Percentiles rank a stretch among this genome's conserved stretches.
Conservation (phyloP, 2,113 vertebrate species). For the Ellobius talpinus region DNA sequence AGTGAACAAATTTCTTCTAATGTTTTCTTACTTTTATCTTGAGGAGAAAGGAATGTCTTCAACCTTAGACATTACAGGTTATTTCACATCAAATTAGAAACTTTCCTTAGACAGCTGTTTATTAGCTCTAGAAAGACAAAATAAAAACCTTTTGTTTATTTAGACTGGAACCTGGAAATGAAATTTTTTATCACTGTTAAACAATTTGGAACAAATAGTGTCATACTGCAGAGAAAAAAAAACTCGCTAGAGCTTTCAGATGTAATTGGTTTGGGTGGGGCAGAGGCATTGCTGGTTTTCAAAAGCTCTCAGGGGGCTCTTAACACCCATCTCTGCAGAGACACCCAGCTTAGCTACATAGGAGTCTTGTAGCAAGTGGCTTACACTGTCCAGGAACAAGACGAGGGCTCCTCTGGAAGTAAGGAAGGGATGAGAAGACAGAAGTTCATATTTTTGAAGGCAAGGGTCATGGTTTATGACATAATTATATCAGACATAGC, state of each 20-base stretch:
- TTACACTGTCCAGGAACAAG: neutral
- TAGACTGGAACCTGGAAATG: neutral
- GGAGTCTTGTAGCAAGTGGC: neutral
- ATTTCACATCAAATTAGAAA: conserved; percentile 33
- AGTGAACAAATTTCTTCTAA: neutral
- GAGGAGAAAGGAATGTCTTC: neutral
- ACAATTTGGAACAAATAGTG: neutral
- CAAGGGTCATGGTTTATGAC: neutral
- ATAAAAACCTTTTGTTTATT: neutral
- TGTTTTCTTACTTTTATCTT: neutral
- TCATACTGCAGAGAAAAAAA: neutral
- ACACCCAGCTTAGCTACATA: neutral
- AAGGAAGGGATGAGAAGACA: neutral
- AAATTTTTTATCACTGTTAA: conserved; percentile 19
- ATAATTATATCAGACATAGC: neutral
- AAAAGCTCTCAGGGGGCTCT: neutral
- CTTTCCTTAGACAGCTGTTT: conserved; percentile 15
- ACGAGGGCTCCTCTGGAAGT: neutral
- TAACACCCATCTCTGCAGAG: neutral
- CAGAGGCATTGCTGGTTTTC: neutral
- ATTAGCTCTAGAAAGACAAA: conserved; percentile 35
- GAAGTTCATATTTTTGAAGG: neutral
- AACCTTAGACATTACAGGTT: neutral
- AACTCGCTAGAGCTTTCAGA: neutral
- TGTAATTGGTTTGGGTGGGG: neutral